Base-by-base conservation (phyloP, 2,888 invertebrate genomes). In the Drosophila sordidula region DNA sequence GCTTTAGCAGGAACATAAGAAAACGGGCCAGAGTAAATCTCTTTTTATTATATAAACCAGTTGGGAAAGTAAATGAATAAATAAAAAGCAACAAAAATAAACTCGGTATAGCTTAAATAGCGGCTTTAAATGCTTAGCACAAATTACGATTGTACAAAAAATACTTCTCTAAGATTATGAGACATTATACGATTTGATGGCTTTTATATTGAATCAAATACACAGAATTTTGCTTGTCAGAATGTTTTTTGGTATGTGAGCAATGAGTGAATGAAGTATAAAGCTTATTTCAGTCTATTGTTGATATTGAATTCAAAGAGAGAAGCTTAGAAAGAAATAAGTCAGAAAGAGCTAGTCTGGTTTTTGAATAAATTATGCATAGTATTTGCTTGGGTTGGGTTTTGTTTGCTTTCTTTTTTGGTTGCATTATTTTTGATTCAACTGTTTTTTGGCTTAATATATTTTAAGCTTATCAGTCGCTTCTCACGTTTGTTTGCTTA, bases 111-210 rank as follows among this genome's bases (percentile, higher is more conserved):
- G 70, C 54, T 57, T 70, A 74, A 32, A 8, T 42, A 55, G 65
- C 70, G 57, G 46, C 56, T 52, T 66, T 8, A 61, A 74, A 73
- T 65, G 56, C 54, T 54, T 61, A 54, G 65, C 56, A 54, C 70
- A 70, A 58, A 46, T 45, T 42, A 73, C 56, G 47, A 57, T 65
- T 70, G 55, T 57, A 74, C 57, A 69, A 36, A 29, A 11, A 70
- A 70, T n/a, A n/a, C 45, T 46, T 59, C 26, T 70, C 39, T 61
- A 70, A 75, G 39, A 72, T 49, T 54, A 75, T 50, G 29, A 49
- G 64, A 55, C 55, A 47, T 47, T 51, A 56, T 38, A 54, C 52
- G 50, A 42, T 11, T 55, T 47, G n/a, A 50, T 61, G 62, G 42
- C 68, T 56, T 52, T 58, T 16, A 61, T 16, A 42, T 32, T 42